A percentile compares a stretch with the other conserved stretches of the same genome.
Evolutionary conservation across 2,113 vertebrate species (phyloP).

Genomic region (Columbina picui): DNA sequence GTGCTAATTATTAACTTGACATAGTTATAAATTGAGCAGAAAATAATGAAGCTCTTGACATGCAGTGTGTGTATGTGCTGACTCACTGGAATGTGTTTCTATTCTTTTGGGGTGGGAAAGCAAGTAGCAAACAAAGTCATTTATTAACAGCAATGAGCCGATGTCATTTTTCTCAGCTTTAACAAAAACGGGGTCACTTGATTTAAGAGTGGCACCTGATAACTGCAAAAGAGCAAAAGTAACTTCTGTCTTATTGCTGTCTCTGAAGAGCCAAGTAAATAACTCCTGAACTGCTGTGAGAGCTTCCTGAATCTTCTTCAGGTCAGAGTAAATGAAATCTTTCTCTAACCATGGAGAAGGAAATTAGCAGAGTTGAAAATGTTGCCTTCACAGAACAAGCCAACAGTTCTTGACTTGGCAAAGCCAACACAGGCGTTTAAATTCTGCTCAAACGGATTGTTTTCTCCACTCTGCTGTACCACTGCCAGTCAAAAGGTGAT

Average conservation of each 20-base stretch:
- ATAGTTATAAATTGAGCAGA: not conserved
- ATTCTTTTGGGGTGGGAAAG: not conserved
- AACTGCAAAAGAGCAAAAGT: not conserved
- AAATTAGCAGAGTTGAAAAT: not conserved
- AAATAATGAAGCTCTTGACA: not conserved
- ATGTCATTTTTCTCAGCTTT: not conserved
- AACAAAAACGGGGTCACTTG: not conserved
- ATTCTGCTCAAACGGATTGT: not conserved
- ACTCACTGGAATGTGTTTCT: not conserved
- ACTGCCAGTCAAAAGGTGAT: not conserved
- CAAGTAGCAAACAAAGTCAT: not conserved
- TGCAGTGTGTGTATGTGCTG: not conserved
- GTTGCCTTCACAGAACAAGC: not conserved
- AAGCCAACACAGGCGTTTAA: not conserved
- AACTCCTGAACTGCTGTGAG: not conserved
- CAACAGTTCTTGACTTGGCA: not conserved
- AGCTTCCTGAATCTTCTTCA: not conserved
- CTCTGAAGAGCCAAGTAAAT: not conserved
- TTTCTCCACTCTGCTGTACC: not conserved
- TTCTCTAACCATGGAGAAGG: not conserved
- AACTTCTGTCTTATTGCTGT: not conserved
- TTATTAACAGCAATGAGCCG: not conserved
- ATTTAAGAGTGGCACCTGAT: not conserved
- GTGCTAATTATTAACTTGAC: constrained; percentile 58
- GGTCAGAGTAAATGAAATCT: not conserved